A percentile compares a stretch with the other conserved stretches of the same genome.
These are phyloP conservation scores for Noctua comes DNA, from an alignment of 2,888 invertebrate species.

Conservation along the genomic window DNA sequence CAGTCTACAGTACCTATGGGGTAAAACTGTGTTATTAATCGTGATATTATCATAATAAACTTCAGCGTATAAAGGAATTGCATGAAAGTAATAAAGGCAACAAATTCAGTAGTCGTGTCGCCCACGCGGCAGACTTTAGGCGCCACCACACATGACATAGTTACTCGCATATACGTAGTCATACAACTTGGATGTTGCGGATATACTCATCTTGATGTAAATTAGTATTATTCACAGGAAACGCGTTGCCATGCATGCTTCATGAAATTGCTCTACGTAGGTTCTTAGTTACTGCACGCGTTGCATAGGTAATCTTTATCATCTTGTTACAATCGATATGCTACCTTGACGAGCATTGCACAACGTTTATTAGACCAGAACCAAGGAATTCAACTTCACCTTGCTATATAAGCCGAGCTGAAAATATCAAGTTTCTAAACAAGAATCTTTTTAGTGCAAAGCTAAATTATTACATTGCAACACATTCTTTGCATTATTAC, in stretches of 20 bases:
- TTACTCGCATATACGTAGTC: slow-evolving; percentile 49
- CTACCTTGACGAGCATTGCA: slow-evolving; percentile 57
- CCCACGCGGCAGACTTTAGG: slow-evolving; percentile 87
- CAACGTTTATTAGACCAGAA: slow-evolving; percentile 76
- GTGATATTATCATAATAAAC: slow-evolving; percentile 61
- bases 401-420: slow-evolving; percentile 74
- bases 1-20: background rate
- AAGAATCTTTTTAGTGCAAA: slow-evolving; percentile 65
- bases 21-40: slow-evolving; percentile 42
- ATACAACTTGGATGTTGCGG: slow-evolving; percentile 57
- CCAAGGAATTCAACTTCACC: slow-evolving; percentile 79
- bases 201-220: slow-evolving; percentile 67
- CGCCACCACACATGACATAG: slow-evolving; percentile 75
- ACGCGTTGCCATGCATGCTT: slow-evolving; percentile 56
- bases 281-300: slow-evolving; percentile 38
- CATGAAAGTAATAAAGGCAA: slow-evolving; percentile 83
- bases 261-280: slow-evolving; percentile 55
- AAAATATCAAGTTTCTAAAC: slow-evolving; percentile 76
- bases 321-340: slow-evolving; percentile 50
- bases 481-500: slow-evolving; percentile 40
- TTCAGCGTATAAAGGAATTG: slow-evolving; percentile 75
- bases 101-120: slow-evolving; percentile 82
- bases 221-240: slow-evolving; percentile 66
- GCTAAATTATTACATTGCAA: slow-evolving; percentile 57
- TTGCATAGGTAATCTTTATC: slow-evolving; percentile 48